Percentiles rank a stretch among this genome's conserved stretches.
phyloP scores from a whole-genome alignment of 64 coral and sea anemone genomes.

The Montipora cactus region DNA sequence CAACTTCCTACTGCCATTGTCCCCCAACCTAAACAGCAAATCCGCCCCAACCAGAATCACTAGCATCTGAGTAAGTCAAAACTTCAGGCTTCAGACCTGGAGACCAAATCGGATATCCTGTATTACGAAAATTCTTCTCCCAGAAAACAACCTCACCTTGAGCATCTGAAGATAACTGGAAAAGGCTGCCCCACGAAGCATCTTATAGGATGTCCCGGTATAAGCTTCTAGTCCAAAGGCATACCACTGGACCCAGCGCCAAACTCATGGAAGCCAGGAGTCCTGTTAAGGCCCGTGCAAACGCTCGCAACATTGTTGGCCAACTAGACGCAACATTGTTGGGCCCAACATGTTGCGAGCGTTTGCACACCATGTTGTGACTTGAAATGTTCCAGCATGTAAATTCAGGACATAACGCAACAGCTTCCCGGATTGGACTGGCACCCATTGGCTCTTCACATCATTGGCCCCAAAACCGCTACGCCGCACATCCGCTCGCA shows the following conservation, averaged over 20 bases:
- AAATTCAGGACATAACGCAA: too few species aligned
- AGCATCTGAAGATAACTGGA: not conserved
- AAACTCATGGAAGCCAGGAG: slow-evolving; percentile 68
- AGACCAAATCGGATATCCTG: slow-evolving; percentile 45
- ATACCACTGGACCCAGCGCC: slow-evolving; percentile 67
- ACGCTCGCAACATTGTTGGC: too few species aligned
- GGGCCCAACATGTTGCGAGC: too few species aligned
- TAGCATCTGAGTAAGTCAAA: slow-evolving; percentile 45
- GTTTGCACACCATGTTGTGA: too few species aligned
- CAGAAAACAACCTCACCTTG: not conserved
- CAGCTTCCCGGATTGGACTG: too few species aligned
- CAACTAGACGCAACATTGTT: too few species aligned
- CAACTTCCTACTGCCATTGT: slow-evolving; percentile 10
- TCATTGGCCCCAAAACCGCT: too few species aligned
- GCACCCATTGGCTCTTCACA: too few species aligned
- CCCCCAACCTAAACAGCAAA: not conserved
- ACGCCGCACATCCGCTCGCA: too few species aligned
- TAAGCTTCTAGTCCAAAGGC: slow-evolving; percentile 43
- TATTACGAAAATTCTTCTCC: slow-evolving; percentile 14
- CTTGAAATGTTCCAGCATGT: too few species aligned
- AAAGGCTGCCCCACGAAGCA: slow-evolving; percentile 26
- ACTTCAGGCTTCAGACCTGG: not conserved
- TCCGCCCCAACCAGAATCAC: slow-evolving; percentile 27
- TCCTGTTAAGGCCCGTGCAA: not conserved
- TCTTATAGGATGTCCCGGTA: slow-evolving; percentile 7